phyloP scores from a whole-genome alignment of 2,113 vertebrate genomes.

The Tetrax tetrax region DNA sequence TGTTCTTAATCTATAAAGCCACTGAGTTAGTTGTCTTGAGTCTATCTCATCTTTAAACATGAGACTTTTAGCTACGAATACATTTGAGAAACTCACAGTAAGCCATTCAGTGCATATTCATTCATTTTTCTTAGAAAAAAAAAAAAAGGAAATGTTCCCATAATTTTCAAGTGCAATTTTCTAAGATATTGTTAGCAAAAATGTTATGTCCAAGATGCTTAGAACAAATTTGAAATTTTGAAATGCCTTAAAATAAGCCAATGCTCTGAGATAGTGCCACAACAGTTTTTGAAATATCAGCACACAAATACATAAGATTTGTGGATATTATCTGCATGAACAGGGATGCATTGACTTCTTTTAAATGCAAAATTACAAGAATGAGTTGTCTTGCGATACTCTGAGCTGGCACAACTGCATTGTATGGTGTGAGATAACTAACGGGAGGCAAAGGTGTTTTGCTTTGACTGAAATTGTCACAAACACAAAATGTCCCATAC shows the following conservation, averaged over 20 bases:
- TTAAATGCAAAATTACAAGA: not conserved
- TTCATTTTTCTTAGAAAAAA: not conserved
- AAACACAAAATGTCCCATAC: not conserved
- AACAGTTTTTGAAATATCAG: not conserved
- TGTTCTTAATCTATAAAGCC: not conserved
- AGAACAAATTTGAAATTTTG: not conserved
- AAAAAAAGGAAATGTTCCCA: not conserved
- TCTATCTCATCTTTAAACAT: conserved; percentile 17
- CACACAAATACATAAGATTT: not conserved
- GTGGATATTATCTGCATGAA: not conserved
- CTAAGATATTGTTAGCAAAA: not conserved
- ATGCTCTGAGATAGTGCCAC: not conserved
- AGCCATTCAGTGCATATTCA: not conserved
- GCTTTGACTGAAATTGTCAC: not conserved
- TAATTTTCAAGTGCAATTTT: not conserved
- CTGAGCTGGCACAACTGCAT: not conserved
- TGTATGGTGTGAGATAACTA: not conserved
- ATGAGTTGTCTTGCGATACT: not conserved
- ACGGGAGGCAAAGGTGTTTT: not conserved
- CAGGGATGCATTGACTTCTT: not conserved
- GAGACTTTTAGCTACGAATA: not conserved
- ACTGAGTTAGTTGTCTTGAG: not conserved
- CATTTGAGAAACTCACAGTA: not conserved
- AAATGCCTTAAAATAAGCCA: not conserved
- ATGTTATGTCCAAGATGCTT: not conserved